Conservation (phyloP, 2,888 invertebrate genomes). For the Troglohyphantes excavatus region DNA sequence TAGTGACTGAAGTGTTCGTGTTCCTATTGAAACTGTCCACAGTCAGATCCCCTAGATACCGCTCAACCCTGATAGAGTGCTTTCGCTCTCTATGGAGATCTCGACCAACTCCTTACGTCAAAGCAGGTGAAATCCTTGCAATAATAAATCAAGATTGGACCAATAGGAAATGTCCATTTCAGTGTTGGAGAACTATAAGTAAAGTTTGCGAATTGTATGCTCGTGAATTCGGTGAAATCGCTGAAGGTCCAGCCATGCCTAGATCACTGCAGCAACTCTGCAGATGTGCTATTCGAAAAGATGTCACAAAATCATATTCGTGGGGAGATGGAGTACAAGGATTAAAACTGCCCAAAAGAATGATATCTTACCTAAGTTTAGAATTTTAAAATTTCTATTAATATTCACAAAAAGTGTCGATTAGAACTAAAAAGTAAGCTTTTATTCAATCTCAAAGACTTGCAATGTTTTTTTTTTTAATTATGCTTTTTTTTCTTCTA, state of each 20-base stretch:
- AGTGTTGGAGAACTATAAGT: constrained; percentile 12
- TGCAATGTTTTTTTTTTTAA: no score
- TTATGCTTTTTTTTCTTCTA: no score
- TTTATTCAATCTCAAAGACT: no score
- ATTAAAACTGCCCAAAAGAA: neutral
- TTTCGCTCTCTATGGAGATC: constrained; percentile 24
- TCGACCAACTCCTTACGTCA: constrained; percentile 39
- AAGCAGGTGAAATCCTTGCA: neutral
- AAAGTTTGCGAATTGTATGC: neutral
- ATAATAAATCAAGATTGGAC: neutral
- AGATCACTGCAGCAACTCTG: constrained; percentile 34
- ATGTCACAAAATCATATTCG: neutral
- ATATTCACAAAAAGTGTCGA: no score
- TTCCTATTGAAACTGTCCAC: neutral
- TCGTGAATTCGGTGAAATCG: neutral
- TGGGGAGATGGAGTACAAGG: constrained; percentile 26
- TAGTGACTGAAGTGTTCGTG: constrained; percentile 35
- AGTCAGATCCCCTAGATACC: neutral
- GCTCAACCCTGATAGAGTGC: neutral
- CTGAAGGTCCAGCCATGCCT: constrained; percentile 11
- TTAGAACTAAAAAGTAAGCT: no score
- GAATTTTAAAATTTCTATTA: neutral
- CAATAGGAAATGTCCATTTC: neutral
- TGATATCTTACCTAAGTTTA: constrained; percentile 24
- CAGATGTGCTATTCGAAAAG: constrained; percentile 17